Evolutionary conservation across 2,113 vertebrate species (phyloP), one percentile per base, ranked within the genome.

Genomic region (Dryoscopus gambensis): DNA sequence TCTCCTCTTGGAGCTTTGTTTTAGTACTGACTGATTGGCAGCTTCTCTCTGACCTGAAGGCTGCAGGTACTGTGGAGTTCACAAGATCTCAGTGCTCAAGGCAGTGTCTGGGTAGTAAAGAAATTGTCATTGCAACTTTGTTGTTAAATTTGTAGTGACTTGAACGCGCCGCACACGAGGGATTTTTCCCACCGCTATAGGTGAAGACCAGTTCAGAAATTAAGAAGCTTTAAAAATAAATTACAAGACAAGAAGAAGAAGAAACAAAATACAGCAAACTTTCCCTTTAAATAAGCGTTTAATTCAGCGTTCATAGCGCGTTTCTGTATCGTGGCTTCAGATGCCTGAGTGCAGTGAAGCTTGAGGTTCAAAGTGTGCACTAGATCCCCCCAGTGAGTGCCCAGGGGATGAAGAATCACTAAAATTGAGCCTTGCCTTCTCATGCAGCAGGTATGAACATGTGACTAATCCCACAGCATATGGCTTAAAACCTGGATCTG

Each of bases 91-190:
- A 2, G 18, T 47, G 20, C 20, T 79, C 27, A 35, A 63, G 62
- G 49, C 67, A n/a, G 3, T 0, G 0, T 57, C 63, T 49, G 5
- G 27, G 12, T 42, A 53, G 69, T 35, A 33, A 55, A 76, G 44
- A 68, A 91, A 46, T 13, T 18, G 31, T 39, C 20, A 6, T 25
- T 68, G 30, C 63, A 73, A 1, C 33, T 70, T 68, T 5, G 2
- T 30, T 59, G 46, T 57, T 62, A 64, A 67, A 63, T 69, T n/a
- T 3, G 4, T 23, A 57, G n/a, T 17, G 59, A 46, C 25, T 50
- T 55, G 33, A 46, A 31, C 1, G 0, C 55, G 52, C 33, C 55
- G 15, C 5, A 27, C 6, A 0, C 0, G 5, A 64, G 70, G 33
- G 2, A 17, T 57, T 68, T 76, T 49, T 35, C n/a, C 37, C 21